Base-by-base conservation (phyloP, 2,797 vertebrate species). In the Propithecus perrieri region DNA sequence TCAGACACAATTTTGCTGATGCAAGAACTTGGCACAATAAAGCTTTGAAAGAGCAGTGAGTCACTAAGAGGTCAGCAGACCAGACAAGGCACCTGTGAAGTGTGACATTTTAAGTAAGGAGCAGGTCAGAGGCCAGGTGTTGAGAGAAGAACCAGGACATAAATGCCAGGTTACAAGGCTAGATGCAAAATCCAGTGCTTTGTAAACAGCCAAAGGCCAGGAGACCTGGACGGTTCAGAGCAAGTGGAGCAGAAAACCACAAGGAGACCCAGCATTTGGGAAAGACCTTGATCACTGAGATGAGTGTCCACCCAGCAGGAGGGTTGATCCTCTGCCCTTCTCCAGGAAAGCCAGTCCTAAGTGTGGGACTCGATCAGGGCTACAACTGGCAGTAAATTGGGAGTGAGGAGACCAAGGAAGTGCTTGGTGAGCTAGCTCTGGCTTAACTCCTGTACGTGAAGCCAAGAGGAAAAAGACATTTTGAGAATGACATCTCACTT, bases 401-500 rank as follows among this genome's bases (percentile, higher is more conserved):
- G 15, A 75, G 41, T 18, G 33, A 78, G 33, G 74, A 92, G 65
- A 72, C 61, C 2, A 76, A 57, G 76, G 8, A 18, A 41, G 50
- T 1, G 5, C 69, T 94, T 89, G 50, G 46, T 71, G 69, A 92
- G 83, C 90, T 95, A 95, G n/a, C 53, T 57, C 30, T 85, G 88
- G 94, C 88, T 96, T 43, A 50, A 89, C 48, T 91, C 75, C 30
- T 72, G 18, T 28, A 63, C 0, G 3, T 7, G 5, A 86, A 89
- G 59, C 43, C 85, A 79, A 92, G 65, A 78, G 55, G 74, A 55
- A 86, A 89, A 95, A 78, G 83, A 71, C 53, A 59, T 91, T 92
- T 93, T 89, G 43, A 91, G 55, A 69, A 86, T 53, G 46, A 87
- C 74, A 89, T 90, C 97, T 96, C 94, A 81, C 76, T 94, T 94